Evolutionary conservation across 1,140 invertebrate genomes (phyloP).

Genomic region (Ceratina calcarata): DNA sequence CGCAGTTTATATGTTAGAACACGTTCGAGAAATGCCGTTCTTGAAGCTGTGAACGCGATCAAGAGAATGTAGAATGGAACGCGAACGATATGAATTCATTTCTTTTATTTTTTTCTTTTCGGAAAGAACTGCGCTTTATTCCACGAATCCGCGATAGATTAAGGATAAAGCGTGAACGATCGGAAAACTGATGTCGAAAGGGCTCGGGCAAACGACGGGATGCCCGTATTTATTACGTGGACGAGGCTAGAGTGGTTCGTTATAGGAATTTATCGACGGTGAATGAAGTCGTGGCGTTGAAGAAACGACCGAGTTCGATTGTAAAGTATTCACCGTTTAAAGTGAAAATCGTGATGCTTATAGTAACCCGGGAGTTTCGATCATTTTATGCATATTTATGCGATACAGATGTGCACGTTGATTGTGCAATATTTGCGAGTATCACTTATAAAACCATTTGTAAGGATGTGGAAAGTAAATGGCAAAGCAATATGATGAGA

Average conservation of each 20-base stretch:
- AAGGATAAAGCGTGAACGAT: conserved; percentile 18
- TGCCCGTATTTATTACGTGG: not conserved
- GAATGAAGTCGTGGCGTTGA: not conserved
- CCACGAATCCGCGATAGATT: conserved; percentile 5
- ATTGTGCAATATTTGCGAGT: too few relatives aligned
- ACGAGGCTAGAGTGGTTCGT: not conserved
- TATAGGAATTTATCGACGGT: not conserved
- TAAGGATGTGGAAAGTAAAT: too few relatives aligned
- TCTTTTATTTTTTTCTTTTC: not conserved
- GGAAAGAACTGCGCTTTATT: conserved; percentile 7
- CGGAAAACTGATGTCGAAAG: conserved; percentile 8
- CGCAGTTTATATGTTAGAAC: not conserved
- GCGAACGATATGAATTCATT: conserved; percentile 3
- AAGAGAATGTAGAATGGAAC: conserved; percentile 11
- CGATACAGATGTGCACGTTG: too few relatives aligned
- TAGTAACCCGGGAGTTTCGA: too few relatives aligned
- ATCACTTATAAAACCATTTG: too few relatives aligned
- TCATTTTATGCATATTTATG: too few relatives aligned
- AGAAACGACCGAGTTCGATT: not conserved
- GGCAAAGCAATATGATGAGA: too few relatives aligned
- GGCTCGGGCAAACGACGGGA: too few relatives aligned
- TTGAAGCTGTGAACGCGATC: not conserved
- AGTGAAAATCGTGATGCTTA: not conserved
- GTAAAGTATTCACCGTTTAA: not conserved
- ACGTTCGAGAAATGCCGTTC: conserved; percentile 14